Evolutionary conservation across 2,888 invertebrate genomes (phyloP), one percentile per base, ranked within the genome.

Genomic region (Lasioglossum figueresi): DNA sequence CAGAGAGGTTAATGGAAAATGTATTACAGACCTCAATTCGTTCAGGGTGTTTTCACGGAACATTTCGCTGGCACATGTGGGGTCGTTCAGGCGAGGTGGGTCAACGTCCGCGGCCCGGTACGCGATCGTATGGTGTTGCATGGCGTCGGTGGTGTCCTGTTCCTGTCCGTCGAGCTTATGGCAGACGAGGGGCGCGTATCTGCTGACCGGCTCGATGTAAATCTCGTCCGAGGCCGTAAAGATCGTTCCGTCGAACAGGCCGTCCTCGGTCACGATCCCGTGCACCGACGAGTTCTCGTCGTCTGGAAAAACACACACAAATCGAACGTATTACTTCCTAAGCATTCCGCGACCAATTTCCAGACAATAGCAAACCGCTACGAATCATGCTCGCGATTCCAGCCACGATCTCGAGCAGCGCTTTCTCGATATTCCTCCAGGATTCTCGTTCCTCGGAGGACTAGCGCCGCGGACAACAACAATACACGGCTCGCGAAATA

Each of bases 161-260:
- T 96, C 95, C 88, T 88, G 95, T 66, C 82, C 80, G 45, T 85
- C 81, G 71, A 81, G 83, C 94, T 92, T 95, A 94, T 90, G 95
- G 63, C 85, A 88, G 37, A 88, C 82, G 43, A 85, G 81, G 92
- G 95, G 95, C 59, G 93, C 85, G 94, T 97, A 97, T 90, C 97
- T 96, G 89, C 96, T 96, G 79, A 97, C 95, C 8, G 97, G 97
- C 95, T 98, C 98, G 89, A 98, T 96, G 95, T 98, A 98, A 95
- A 97, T 98, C 92, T 98, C 97, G 92, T 97, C 97, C 52, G 96
- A 95, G 82, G 96, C 95, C 74, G 98, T 97, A 95, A 96, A 96
- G 93, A 99, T 97, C 76, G 97, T 97, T 75, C 98, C 98, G 94
- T 99, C 98, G 95, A 99, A 98, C 82, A 98, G 96, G 82, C 98